Conservation (phyloP, 2,888 invertebrate species). For the Sacculina carcini region DNA sequence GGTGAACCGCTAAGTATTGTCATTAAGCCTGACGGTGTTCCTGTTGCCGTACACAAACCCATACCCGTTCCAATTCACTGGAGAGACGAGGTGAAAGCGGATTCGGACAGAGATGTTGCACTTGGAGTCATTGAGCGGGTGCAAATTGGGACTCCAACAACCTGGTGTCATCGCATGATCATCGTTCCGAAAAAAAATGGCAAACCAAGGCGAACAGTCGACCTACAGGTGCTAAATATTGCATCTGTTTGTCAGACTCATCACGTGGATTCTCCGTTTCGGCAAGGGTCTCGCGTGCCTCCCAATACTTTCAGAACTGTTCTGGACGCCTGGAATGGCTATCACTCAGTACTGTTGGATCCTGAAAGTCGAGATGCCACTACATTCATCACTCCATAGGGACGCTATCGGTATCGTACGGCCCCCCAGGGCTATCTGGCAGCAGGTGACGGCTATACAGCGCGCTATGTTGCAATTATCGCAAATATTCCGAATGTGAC, state of each 20-base stretch:
- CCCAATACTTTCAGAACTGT: background rate
- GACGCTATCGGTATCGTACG: constrained; percentile 2
- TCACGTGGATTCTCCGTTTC: background rate
- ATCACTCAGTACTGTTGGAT: constrained; percentile 3
- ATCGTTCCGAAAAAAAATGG: constrained; percentile 6
- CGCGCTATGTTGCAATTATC: background rate
- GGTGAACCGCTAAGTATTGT: constrained; percentile 1
- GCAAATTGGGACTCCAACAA: background rate
- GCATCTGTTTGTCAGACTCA: background rate
- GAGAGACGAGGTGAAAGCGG: constrained; percentile 6
- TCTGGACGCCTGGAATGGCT: constrained; percentile 7
- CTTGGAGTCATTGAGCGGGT: background rate
- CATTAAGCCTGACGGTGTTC: background rate
- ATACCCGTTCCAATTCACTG: constrained; percentile 7
- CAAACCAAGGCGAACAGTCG: background rate
- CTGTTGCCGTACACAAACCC: constrained; percentile 3
- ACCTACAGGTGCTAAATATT: constrained; percentile 2
- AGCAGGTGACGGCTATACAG: constrained; percentile 3
- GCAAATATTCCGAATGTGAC: background rate
- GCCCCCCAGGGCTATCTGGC: constrained; percentile 8
- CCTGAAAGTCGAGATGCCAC: constrained; percentile 1
- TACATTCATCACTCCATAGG: constrained; percentile 7
- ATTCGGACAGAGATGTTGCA: constrained; percentile 3
- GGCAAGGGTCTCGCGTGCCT: background rate
- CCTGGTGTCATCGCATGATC: constrained; percentile 6